Base-by-base conservation (phyloP, 2,113 vertebrate species). In the Paracanthobrama guichenoti region DNA sequence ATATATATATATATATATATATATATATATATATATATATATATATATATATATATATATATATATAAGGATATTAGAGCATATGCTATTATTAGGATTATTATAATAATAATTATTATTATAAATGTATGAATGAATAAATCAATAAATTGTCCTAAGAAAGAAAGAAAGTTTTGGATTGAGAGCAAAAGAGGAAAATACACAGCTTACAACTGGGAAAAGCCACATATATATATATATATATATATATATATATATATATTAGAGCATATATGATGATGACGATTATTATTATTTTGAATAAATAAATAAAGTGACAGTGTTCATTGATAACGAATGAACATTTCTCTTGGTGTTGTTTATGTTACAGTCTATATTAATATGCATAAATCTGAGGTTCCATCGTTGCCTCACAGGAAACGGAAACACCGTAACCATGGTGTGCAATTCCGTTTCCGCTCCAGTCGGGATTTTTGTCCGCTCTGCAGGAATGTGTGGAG, bases 401-500 rank as follows among this genome's bases (percentile, higher is more conserved):
- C 44, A 9, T 28, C 9, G 66, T 60, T 50, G 20, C 55, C 60
- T 75, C 55, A 35, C 86, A 78, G 86, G 76, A 79, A 81, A 81
- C 86, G 82, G 77, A 87, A 87, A 76, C 76, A 31, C 57, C 13
- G 31, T 50, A 35, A 48, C 31, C 39, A 50, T 22, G 26, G 44
- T 8, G 48, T 71, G 77, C 24, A 24, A 75, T 87, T 84, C 86
- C 82, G 76, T n/a, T 84, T 86, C 85, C 85, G 55, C 57, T 57
- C 16, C 57, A 28, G 67, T 79, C 57, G 39, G 73, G 55, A 71
- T 57, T 78, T 18, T 18, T 31, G 85, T 81, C 60, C 46, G 72
- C 80, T 79, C 55, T 79, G 75, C 75, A 64, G 76, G 75, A 66
- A 84, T 74, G 86, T 55, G 78, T 66, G 84, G 77, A 42, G 12